Evolutionary conservation across 2,113 vertebrate species (phyloP).

Genomic region (Oenanthe oenanthe): DNA sequence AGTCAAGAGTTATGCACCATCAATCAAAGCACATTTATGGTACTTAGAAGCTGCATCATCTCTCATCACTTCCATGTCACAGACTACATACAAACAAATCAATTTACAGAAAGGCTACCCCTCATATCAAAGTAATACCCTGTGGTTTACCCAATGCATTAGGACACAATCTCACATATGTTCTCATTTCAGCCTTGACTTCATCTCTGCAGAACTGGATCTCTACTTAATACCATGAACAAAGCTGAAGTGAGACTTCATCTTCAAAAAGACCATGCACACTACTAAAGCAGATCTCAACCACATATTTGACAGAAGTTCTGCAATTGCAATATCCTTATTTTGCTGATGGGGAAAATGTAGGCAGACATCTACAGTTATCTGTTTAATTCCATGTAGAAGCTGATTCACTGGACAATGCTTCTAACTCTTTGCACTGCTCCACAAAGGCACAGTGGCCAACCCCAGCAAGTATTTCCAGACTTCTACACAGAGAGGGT

Average conservation of each 20-base stretch:
- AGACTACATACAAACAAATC: neutral
- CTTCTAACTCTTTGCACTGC: neutral
- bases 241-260: neutral
- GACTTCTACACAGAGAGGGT: fast-evolving
- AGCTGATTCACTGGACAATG: fast-evolving
- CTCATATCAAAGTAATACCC: neutral
- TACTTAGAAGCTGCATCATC: neutral
- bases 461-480: neutral
- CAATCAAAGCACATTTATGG: neutral
- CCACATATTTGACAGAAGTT: neutral
- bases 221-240: neutral
- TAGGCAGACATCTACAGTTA: neutral
- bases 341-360: neutral
- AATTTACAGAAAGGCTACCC: neutral
- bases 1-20: neutral
- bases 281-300: neutral
- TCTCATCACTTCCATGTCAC: neutral
- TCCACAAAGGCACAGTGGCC: neutral
- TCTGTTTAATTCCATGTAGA: neutral
- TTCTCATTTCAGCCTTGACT: neutral
- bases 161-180: neutral
- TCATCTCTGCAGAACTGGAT: neutral
- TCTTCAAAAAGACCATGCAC: neutral
- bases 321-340: neutral
- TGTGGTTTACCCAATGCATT: neutral